Evolutionary conservation across 2,888 invertebrate species (phyloP).

Genomic region (Masnerella sp.): DNA sequence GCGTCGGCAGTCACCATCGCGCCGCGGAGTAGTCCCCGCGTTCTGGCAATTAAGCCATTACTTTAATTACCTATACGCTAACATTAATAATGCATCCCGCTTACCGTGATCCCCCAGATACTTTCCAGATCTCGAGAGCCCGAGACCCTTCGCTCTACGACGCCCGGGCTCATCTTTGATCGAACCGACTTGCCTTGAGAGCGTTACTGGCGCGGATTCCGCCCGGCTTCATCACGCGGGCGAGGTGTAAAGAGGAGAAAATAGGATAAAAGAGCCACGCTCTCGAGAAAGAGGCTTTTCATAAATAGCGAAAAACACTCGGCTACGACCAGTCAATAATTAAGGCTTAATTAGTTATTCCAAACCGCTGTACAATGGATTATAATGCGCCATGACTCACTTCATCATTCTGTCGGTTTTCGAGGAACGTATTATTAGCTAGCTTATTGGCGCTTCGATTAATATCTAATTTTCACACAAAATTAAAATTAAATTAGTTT

Average conservation of each 20-base stretch:
- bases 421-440: no score
- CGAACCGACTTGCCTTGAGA: constrained; percentile 47
- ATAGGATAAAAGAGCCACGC: constrained; percentile 57
- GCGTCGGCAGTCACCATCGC: constrained; percentile 46
- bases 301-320: constrained; percentile 75
- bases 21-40: constrained; percentile 56
- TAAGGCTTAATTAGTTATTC: constrained; percentile 77
- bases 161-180: constrained; percentile 56
- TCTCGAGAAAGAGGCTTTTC: constrained; percentile 70
- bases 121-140: constrained; percentile 60
- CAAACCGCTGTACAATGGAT: no score
- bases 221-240: constrained; percentile 35
- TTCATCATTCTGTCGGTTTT: no score
- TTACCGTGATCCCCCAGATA: constrained; percentile 57
- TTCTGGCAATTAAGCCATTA: constrained; percentile 67
- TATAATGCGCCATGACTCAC: no score
- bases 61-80: constrained; percentile 67
- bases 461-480: no score
- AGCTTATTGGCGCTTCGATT: no score
- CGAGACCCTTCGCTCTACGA: constrained; percentile 43
- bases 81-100: constrained; percentile 66
- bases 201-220: constrained; percentile 39
- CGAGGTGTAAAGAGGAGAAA: constrained; percentile 55
- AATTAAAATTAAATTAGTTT: no score
- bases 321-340: constrained; percentile 73